phyloP scores from a whole-genome alignment of 1,140 invertebrate genomes.

The Euwallacea fornicatus region DNA sequence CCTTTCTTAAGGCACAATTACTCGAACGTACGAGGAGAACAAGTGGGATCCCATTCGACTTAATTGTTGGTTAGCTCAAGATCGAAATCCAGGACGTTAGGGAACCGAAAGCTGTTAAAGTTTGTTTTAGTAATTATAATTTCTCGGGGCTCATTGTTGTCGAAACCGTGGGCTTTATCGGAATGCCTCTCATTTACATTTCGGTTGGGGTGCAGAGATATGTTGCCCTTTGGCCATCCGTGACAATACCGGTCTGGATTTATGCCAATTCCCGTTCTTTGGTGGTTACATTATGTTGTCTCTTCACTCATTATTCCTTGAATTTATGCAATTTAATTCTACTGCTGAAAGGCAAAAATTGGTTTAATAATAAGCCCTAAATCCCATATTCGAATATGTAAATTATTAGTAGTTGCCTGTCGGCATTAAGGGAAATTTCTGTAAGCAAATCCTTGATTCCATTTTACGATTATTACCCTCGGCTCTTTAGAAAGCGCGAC shows the following conservation, averaged over 20 bases:
- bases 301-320: too few species aligned
- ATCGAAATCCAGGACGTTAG: constrained; percentile 23
- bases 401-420: too few species aligned
- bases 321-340: too few species aligned
- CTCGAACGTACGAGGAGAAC: constrained; percentile 5
- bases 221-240: constrained; percentile 1
- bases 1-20: too few species aligned
- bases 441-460: constrained; percentile 1
- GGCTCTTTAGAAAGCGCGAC: not conserved
- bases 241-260: too few species aligned
- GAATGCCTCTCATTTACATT: constrained; percentile 17
- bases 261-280: too few species aligned
- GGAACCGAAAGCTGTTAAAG: constrained; percentile 22
- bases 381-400: too few species aligned
- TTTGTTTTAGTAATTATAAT: constrained; percentile 31
- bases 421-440: not conserved
- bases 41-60: constrained; percentile 19
- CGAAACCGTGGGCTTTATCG: constrained; percentile 20
- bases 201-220: constrained; percentile 3
- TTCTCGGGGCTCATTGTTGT: constrained; percentile 18
- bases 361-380: too few species aligned
- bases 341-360: too few species aligned
- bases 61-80: constrained; percentile 27
- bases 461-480: not conserved
- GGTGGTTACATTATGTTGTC: too few species aligned